These are phyloP conservation scores for Hippopotamyrus pictus DNA, from an alignment of 2,797 vertebrate species.

Conservation along the genomic window DNA sequence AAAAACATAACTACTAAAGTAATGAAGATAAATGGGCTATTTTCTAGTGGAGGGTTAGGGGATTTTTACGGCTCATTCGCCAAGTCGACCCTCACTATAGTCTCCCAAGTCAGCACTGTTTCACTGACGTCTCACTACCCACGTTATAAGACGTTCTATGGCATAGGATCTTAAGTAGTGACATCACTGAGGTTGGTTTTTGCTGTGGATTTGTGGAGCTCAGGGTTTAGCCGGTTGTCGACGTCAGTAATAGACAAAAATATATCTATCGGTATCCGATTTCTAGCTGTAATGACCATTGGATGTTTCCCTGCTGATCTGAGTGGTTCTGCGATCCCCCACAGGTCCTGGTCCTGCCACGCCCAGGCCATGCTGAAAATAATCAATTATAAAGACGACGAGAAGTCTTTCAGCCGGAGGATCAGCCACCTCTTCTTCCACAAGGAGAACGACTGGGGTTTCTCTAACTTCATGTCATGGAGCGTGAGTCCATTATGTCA, in stretches of 20 bases:
- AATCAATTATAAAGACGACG: slow-evolving; percentile 97
- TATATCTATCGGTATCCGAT: not conserved
- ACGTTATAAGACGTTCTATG: not conserved
- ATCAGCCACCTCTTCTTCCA: slow-evolving; percentile 99
- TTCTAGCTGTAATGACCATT: not conserved
- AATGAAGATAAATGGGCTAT: not conserved
- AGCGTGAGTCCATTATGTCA: slow-evolving; percentile 74
- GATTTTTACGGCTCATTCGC: not conserved
- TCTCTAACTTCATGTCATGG: slow-evolving; percentile 99
- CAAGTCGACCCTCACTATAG: not conserved
- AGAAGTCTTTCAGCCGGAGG: slow-evolving; percentile 96
- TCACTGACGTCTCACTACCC: not conserved
- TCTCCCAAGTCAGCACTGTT: not conserved
- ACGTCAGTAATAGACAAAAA: not conserved
- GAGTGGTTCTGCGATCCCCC: not conserved
- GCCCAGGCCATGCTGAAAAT: slow-evolving; percentile 99
- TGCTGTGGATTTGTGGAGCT: not conserved
- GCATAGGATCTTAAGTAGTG: not conserved
- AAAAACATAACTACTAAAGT: not conserved
- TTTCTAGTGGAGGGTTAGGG: not conserved
- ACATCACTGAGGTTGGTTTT: not conserved
- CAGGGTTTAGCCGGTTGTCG: not conserved
- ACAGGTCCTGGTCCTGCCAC: slow-evolving; percentile 97
- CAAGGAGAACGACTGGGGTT: slow-evolving; percentile 99
- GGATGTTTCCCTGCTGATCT: not conserved